Conservation (phyloP, 2,888 invertebrate genomes). For the Blera fallax region DNA sequence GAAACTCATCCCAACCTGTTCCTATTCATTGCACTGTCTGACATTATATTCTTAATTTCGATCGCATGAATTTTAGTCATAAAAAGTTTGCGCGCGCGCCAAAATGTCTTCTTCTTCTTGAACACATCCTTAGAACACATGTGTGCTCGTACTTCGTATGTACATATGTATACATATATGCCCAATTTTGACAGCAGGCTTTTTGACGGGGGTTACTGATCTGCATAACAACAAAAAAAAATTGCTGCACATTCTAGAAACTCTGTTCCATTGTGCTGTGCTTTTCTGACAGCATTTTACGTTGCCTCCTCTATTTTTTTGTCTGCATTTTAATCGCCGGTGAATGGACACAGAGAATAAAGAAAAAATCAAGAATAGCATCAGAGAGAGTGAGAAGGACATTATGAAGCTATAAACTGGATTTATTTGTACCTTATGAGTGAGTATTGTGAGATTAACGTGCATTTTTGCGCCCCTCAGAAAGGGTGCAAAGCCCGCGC, state of each 20-base stretch:
- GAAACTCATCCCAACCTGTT: slow-evolving; percentile 62
- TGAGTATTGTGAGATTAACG: slow-evolving; percentile 31
- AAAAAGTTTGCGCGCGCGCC: slow-evolving; percentile 63
- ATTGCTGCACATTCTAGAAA: slow-evolving; percentile 46
- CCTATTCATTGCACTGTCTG: slow-evolving; percentile 65
- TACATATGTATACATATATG: background rate
- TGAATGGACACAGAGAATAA: slow-evolving; percentile 64
- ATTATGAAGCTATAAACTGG: slow-evolving; percentile 53
- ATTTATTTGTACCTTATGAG: slow-evolving; percentile 22
- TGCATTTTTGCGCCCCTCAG: slow-evolving; percentile 51
- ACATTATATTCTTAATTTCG: slow-evolving; percentile 69
- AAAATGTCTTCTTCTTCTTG: slow-evolving; percentile 27
- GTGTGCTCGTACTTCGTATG: background rate
- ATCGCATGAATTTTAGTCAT: slow-evolving; percentile 29
- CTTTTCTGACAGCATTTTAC: slow-evolving; percentile 19
- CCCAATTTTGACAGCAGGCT: slow-evolving; percentile 45
- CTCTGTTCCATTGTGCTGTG: slow-evolving; percentile 29
- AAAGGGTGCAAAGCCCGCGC: slow-evolving; percentile 70
- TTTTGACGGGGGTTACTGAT: slow-evolving; percentile 14
- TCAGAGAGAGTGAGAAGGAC: slow-evolving; percentile 56
- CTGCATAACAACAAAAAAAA: slow-evolving; percentile 37
- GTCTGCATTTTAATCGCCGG: slow-evolving; percentile 38
- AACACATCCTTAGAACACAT: background rate
- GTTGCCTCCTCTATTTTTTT: background rate
- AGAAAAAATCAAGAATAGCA: slow-evolving; percentile 45